Conservation (phyloP, 37 sponge, comb jelly and placozoan genomes). For the Diacarnus erythraeanus region DNA sequence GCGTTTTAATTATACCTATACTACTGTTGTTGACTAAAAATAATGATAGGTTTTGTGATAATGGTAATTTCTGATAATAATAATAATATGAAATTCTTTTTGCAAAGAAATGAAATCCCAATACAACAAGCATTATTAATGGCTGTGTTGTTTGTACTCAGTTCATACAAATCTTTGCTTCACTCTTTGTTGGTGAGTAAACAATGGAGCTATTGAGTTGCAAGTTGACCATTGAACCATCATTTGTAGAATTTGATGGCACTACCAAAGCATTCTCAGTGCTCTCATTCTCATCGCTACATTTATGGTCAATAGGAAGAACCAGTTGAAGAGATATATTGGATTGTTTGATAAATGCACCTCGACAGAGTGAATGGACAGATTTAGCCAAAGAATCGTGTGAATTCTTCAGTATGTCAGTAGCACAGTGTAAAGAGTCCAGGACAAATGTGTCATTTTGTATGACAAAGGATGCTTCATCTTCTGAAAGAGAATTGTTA, state of each 20-base stretch:
- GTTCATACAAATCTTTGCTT: background rate
- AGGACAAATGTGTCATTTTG: background rate
- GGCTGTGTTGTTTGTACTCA: background rate
- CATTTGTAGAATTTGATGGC: background rate
- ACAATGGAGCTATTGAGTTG: background rate
- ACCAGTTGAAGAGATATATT: conserved; percentile 5
- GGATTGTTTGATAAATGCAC: background rate
- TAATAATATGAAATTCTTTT: background rate
- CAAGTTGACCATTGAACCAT: background rate
- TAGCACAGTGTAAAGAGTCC: background rate
- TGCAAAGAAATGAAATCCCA: background rate
- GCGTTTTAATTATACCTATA: no score
- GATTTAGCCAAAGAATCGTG: background rate
- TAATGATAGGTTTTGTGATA: no score
- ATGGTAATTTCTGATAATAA: no score
- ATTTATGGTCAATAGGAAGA: background rate
- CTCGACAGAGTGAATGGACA: background rate
- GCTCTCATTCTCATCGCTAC: background rate
- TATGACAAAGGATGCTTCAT: no score
- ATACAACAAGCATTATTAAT: no score
- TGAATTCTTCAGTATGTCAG: background rate
- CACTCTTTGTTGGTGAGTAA: background rate
- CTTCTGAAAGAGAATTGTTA: no score
- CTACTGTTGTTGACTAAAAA: no score
- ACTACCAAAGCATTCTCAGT: background rate